Conservation (phyloP, 2,888 invertebrate genomes). For the Tinea semifulvella region DNA sequence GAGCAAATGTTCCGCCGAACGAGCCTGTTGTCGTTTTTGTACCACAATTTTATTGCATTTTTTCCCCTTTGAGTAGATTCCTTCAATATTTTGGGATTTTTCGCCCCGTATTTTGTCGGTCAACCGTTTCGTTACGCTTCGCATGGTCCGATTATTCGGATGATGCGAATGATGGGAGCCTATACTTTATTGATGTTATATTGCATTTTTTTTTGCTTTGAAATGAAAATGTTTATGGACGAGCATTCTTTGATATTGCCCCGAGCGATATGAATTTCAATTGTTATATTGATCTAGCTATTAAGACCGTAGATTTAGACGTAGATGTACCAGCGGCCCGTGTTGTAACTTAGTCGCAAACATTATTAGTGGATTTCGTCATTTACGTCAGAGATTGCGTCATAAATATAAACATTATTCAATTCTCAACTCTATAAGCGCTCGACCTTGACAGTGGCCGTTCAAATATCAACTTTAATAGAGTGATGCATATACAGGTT, state of each 20-base stretch:
- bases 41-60: slow-evolving; percentile 57
- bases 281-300: no score
- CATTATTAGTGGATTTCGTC: no score
- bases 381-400: no score
- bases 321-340: no score
- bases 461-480: no score
- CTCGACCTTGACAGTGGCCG: no score
- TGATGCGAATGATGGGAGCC: slow-evolving; percentile 3
- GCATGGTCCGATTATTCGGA: slow-evolving; percentile 25
- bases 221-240: background rate
- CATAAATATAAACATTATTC: no score
- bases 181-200: slow-evolving; percentile 2
- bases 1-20: slow-evolving; percentile 51
- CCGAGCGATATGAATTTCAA: no score
- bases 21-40: slow-evolving; percentile 22
- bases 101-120: slow-evolving; percentile 35
- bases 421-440: no score
- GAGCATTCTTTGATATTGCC: slow-evolving; percentile 1
- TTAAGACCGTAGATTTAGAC: no score
- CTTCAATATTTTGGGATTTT: slow-evolving; percentile 63
- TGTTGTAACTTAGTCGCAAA: no score
- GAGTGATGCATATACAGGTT: no score
- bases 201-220: slow-evolving; percentile 6
- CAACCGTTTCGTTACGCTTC: slow-evolving; percentile 42
- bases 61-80: slow-evolving; percentile 65